Evolutionary conservation across 1,140 invertebrate genomes (phyloP), one percentile per base, ranked within the genome.

Genomic region (Muscidifurax raptorellus): DNA sequence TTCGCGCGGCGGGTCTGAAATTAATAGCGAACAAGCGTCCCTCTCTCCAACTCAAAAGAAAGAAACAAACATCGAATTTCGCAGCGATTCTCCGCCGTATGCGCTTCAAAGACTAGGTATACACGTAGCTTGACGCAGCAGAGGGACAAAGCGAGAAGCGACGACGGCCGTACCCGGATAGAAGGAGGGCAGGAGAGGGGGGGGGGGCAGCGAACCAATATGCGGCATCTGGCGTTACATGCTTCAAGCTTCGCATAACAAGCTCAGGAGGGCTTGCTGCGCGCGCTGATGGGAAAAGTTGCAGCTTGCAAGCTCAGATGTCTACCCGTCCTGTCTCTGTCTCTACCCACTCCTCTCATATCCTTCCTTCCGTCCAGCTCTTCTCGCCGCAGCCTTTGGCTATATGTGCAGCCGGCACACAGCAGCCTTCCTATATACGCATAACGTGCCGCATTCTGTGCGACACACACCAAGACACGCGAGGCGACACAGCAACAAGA

Each of bases 231-330:
- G 92, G 91, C 88, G 90, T 92, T 90, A 92, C 92, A 93, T 88
- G 91, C 86, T 92, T 91, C 90, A 91, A 90, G 91, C 91, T 90
- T 92, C 89, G 90, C 91, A 92, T 92, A 92, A 93, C 92, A 92
- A 93, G 91, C 90, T 91, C 85, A 87, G 85, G 88, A 89, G 88
- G 89, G n/a, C 76, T 84, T 75, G 77, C 69, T 75, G 67, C 27
- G 36, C 77, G 59, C 77, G 87, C 88, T 92, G 91, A 93, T 92
- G 91, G 92, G 91, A 93, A 93, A 93, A 93, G 91, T 93, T 93
- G 91, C 89, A 89, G 88, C 87, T 89, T 90, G 91, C 90, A 90
- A 90, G 91, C 90, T 90, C 89, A 89, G 90, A 91, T 89, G 88
- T 89, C 87, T 88, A 84, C 78, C 83, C 85, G 76, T 85, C 77